Evolutionary conservation across 2,113 vertebrate species (phyloP).

Genomic region (Phrynocephalus versicolor): DNA sequence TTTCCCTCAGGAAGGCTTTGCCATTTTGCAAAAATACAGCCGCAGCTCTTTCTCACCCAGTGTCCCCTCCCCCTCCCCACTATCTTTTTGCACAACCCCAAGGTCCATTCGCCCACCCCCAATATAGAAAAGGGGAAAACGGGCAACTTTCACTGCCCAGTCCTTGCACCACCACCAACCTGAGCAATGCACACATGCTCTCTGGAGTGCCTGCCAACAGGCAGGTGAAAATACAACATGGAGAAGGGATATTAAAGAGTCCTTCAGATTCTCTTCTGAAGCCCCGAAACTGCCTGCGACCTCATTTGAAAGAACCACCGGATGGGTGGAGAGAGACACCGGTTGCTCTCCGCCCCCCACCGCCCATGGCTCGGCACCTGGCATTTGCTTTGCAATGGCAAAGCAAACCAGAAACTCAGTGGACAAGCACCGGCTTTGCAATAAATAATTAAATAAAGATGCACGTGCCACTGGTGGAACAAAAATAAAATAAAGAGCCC

Average conservation of each 20-base stretch:
- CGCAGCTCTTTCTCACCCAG: not conserved
- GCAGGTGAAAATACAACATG: no score
- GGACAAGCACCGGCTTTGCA: no score
- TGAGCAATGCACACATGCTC: not conserved
- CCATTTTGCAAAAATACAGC: not conserved
- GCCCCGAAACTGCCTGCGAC: not conserved
- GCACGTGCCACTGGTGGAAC: no score
- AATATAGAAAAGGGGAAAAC: not conserved
- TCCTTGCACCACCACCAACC: not conserved
- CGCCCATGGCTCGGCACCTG: no score
- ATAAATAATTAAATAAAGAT: no score
- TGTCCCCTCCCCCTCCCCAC: not conserved
- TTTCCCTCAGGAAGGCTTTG: not conserved
- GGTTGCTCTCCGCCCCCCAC: no score
- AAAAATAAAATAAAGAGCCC: no score
- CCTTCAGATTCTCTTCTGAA: no score
- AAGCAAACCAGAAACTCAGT: no score
- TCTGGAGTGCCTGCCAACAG: no score
- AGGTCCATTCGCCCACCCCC: not conserved
- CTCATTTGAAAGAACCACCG: not conserved
- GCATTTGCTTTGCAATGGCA: no score
- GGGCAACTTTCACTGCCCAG: not conserved
- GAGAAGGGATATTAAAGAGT: no score
- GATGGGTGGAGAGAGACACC: fast-evolving
- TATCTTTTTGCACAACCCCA: not conserved